Evolutionary conservation across 2,113 vertebrate species (phyloP).

Genomic region (Taurulus bubalis): DNA sequence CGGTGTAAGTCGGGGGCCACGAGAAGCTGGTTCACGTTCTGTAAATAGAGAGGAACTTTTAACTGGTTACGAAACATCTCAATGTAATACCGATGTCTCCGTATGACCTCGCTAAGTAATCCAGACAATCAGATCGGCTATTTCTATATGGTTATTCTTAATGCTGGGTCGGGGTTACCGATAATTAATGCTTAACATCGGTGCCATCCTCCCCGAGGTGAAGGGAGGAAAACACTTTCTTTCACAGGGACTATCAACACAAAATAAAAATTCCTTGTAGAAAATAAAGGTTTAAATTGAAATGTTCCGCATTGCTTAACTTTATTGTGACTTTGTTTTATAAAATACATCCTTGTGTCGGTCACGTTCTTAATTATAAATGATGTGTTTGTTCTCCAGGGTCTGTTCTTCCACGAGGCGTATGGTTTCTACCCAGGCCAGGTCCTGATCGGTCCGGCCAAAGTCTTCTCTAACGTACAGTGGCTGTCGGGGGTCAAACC

Average conservation of each 20-base stretch:
- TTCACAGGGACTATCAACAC: no score
- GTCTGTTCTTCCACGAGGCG: slow-evolving; percentile 97
- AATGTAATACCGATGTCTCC: background rate
- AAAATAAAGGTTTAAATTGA: background rate
- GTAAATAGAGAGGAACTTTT: background rate
- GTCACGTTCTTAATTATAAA: background rate
- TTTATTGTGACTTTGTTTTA: background rate
- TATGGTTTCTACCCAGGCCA: slow-evolving; percentile 99
- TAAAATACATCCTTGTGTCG: background rate
- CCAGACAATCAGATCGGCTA: no score
- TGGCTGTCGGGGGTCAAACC: slow-evolving; percentile 98
- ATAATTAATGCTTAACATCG: no score
- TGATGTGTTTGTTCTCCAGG: slow-evolving; percentile 79
- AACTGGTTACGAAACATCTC: background rate
- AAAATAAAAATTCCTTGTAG: background rate
- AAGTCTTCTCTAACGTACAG: slow-evolving; percentile 96
- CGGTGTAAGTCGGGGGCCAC: no score
- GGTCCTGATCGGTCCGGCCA: slow-evolving; percentile 96
- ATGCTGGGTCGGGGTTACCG: no score
- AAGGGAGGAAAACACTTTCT: background rate
- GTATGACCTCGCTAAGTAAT: background rate
- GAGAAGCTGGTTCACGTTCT: no score
- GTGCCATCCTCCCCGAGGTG: background rate
- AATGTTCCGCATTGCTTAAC: background rate
- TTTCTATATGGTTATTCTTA: no score